phyloP scores from a whole-genome alignment of 2,888 invertebrate genomes.

The Leucophenga maculata region DNA sequence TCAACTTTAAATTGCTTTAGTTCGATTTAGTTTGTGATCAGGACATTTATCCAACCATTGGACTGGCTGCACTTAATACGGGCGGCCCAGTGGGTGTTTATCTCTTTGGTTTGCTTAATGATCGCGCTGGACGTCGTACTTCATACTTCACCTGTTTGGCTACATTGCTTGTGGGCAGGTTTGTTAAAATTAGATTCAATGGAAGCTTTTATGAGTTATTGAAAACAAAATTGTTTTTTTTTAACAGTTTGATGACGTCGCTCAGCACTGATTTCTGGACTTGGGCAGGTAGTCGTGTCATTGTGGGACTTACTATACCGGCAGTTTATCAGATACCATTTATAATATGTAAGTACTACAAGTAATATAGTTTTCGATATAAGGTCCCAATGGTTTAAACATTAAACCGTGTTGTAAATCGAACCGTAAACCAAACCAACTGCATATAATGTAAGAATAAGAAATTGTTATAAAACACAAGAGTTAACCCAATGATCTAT shows the following conservation, averaged over 20 bases:
- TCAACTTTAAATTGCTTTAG: conserved; percentile 73
- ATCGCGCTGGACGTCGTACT: conserved; percentile 87
- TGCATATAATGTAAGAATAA: too few relatives aligned
- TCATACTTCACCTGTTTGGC: conserved; percentile 90
- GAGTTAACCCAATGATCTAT: too few relatives aligned
- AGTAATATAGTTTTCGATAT: neutral
- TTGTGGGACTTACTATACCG: conserved; percentile 93
- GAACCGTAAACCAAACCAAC: too few relatives aligned
- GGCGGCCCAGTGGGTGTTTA: conserved; percentile 94
- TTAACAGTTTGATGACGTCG: conserved; percentile 81
- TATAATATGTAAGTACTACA: conserved; percentile 85
- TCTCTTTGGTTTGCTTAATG: conserved; percentile 88
- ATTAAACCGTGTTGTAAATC: too few relatives aligned
- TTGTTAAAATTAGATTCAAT: too few relatives aligned
- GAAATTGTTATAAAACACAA: too few relatives aligned
- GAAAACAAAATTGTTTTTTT: too few relatives aligned
- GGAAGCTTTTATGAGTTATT: too few relatives aligned
- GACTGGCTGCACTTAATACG: conserved; percentile 87
- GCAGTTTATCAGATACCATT: conserved; percentile 96
- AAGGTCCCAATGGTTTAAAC: neutral
- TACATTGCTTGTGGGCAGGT: conserved; percentile 80
- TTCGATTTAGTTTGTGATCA: conserved; percentile 91
- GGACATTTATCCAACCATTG: conserved; percentile 89
- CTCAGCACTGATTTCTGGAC: conserved; percentile 85
- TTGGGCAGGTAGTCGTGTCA: conserved; percentile 85